A percentile compares a stretch with the other conserved stretches of the same genome.
Conservation (phyloP, 2,797 vertebrate species). For the Arctocebus calabarensis region DNA sequence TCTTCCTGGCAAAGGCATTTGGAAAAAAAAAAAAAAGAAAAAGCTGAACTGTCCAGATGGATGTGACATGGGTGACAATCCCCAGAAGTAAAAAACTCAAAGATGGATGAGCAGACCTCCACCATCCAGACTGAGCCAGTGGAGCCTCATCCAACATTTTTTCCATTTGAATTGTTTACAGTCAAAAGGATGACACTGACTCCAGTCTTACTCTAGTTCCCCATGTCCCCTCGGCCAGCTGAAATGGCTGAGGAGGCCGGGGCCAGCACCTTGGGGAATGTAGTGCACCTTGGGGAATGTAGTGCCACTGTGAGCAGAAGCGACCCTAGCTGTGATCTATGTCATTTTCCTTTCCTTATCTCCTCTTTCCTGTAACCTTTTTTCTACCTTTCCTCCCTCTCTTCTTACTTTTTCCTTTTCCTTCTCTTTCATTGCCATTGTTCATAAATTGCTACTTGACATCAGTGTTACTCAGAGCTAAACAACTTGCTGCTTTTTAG, state of each 20-base stretch:
- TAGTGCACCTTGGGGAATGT: background rate
- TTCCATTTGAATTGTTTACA: slow-evolving; percentile 49
- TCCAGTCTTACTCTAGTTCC: background rate
- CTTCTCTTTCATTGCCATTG: background rate
- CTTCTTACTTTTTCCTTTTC: background rate
- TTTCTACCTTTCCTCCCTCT: background rate
- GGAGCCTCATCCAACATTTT: slow-evolving; percentile 12
- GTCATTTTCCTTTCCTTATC: background rate
- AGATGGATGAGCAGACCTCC: slow-evolving; percentile 48
- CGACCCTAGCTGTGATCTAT: fast-evolving
- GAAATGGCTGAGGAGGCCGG: background rate
- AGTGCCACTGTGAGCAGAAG: fast-evolving
- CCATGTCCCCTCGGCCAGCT: background rate
- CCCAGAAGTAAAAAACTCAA: slow-evolving; percentile 53
- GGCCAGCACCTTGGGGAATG: fast-evolving
- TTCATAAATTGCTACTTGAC: background rate
- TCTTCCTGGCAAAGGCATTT: slow-evolving; percentile 68
- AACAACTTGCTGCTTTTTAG: background rate
- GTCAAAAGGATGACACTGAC: background rate
- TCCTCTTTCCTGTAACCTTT: background rate
- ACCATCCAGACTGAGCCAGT: background rate
- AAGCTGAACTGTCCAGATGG: slow-evolving; percentile 63
- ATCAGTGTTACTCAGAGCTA: background rate
- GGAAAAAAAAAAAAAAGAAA: background rate
- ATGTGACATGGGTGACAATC: slow-evolving; percentile 60